phyloP scores from a whole-genome alignment of 2,113 vertebrate species.

The Passer domesticus region DNA sequence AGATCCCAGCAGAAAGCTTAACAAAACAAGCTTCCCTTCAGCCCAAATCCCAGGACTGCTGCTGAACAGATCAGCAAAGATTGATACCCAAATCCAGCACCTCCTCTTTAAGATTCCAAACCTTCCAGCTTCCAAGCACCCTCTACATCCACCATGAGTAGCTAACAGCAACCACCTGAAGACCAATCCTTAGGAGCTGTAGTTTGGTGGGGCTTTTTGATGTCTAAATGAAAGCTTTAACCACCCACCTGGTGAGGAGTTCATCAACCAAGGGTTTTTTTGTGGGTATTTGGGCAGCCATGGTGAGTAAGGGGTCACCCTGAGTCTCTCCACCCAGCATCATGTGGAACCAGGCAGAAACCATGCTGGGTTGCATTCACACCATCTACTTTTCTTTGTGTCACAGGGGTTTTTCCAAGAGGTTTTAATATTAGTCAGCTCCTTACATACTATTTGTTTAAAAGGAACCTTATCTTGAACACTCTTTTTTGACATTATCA shows the following conservation, averaged over 20 bases:
- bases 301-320: not conserved
- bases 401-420: not conserved
- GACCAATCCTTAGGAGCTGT: not conserved
- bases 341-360: not conserved
- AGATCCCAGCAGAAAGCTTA: not conserved
- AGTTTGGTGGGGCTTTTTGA: not conserved
- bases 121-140: fast-evolving
- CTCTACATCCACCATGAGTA: not conserved
- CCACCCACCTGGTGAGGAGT: not conserved
- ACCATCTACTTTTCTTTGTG: not conserved
- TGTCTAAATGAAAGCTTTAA: not conserved
- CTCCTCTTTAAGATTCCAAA: not conserved
- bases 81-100: fast-evolving
- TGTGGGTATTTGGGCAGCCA: not conserved
- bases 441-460: not conserved
- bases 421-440: not conserved
- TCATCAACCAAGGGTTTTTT: not conserved
- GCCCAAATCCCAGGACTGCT: not conserved
- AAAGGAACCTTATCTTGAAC: not conserved
- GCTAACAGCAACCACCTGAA: not conserved
- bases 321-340: not conserved
- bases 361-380: not conserved
- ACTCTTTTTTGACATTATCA: not conserved
- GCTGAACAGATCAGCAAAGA: not conserved
- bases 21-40: not conserved